Percentiles rank a stretch among this genome's conserved stretches.
These are phyloP conservation scores for Drosophila biarmipes DNA, from an alignment of 1,140 invertebrate genomes.

Conservation along the genomic window DNA sequence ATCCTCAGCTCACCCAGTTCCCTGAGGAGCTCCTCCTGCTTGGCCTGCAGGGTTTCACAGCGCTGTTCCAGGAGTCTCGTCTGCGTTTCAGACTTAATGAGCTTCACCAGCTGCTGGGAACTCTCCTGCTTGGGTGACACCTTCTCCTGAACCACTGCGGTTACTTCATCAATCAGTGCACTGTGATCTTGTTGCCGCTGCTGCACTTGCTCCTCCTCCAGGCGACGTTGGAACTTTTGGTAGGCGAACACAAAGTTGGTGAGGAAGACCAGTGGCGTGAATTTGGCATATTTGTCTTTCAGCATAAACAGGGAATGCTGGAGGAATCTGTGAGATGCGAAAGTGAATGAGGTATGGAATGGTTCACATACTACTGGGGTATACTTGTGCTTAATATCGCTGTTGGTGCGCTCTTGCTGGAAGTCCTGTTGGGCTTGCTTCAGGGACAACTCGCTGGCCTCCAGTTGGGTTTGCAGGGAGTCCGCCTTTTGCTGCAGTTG, in stretches of 20 bases:
- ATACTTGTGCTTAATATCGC: slow-evolving; percentile 73
- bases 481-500: slow-evolving; percentile 48
- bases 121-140: slow-evolving; percentile 50
- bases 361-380: no score
- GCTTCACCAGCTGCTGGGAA: slow-evolving; percentile 72
- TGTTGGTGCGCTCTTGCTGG: slow-evolving; percentile 65
- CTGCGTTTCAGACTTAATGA: slow-evolving; percentile 77
- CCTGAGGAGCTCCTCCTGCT: slow-evolving; percentile 47
- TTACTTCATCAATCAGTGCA: slow-evolving; percentile 26
- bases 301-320: slow-evolving; percentile 67
- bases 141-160: slow-evolving; percentile 39
- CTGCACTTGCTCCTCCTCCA: slow-evolving; percentile 40
- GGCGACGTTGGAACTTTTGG: slow-evolving; percentile 56
- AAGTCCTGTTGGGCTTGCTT: slow-evolving; percentile 57
- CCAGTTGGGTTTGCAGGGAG: slow-evolving; percentile 38
- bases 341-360: background rate
- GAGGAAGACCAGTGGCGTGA: slow-evolving; percentile 80
- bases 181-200: slow-evolving; percentile 11
- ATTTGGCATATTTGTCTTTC: slow-evolving; percentile 83
- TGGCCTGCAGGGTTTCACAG: slow-evolving; percentile 53
- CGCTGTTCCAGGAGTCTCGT: slow-evolving; percentile 66
- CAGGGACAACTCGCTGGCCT: slow-evolving; percentile 33
- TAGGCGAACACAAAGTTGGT: slow-evolving; percentile 79
- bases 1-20: slow-evolving; percentile 61
- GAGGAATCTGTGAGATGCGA: slow-evolving; percentile 61